Conservation (phyloP, 1,140 invertebrate species). For the Holcopasites calliopsidis region DNA sequence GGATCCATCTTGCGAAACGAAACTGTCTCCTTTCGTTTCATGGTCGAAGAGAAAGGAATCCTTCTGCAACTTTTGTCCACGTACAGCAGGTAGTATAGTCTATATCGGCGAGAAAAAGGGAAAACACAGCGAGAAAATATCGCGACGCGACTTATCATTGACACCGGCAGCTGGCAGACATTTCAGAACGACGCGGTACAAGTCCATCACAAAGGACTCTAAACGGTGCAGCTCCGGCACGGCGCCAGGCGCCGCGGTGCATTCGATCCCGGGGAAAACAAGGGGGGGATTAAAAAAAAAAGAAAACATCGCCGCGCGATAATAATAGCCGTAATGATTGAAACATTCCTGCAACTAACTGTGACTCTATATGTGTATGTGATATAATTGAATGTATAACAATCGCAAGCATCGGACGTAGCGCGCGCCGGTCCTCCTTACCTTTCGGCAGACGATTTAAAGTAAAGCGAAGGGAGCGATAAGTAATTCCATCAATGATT, state of each 20-base stretch:
- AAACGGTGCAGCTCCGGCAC: constrained; percentile 52
- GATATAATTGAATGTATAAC: constrained; percentile 59
- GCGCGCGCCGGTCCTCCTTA: constrained; percentile 15
- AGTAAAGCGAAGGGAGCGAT: no score
- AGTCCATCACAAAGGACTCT: constrained; percentile 60
- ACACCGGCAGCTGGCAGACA: constrained; percentile 32
- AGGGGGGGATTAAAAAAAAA: not conserved
- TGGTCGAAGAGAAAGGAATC: no score
- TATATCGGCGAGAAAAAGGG: no score
- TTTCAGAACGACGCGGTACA: constrained; percentile 51
- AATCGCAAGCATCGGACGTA: constrained; percentile 34
- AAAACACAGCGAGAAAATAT: no score
- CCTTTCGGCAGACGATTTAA: not conserved
- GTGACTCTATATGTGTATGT: constrained; percentile 22
- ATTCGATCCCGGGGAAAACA: not conserved
- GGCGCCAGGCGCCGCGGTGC: constrained; percentile 51
- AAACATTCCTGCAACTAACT: constrained; percentile 17
- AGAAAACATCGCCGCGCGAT: not conserved
- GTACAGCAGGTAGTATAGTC: no score
- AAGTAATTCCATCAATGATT: no score
- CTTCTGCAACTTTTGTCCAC: not conserved
- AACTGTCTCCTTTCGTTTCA: not conserved
- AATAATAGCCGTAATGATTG: not conserved
- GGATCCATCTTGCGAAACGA: no score
- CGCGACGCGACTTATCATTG: constrained; percentile 6